These are phyloP conservation scores for Diloba caeruleocephala DNA, from an alignment of 2,888 invertebrate species.

Conservation along the genomic window DNA sequence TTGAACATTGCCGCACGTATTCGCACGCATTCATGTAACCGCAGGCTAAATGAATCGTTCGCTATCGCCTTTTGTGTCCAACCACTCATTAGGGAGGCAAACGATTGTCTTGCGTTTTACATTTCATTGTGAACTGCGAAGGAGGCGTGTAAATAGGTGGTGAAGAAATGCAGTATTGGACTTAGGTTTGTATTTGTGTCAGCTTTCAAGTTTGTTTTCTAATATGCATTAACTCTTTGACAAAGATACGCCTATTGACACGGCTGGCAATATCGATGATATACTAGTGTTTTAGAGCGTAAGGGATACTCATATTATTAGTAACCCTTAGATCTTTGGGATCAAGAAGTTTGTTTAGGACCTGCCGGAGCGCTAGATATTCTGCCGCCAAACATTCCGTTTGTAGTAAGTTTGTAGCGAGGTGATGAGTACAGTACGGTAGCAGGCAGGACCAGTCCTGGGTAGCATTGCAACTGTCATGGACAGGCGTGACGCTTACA, in stretches of 20 bases:
- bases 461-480: too few species aligned
- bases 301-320: background rate
- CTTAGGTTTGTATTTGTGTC: constrained; percentile 6
- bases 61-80: constrained; percentile 74
- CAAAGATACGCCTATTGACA: background rate
- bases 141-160: constrained; percentile 17
- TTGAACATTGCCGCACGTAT: constrained; percentile 42
- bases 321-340: too few species aligned
- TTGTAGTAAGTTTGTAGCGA: too few species aligned
- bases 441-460: too few species aligned
- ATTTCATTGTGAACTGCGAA: constrained; percentile 38
- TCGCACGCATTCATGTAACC: constrained; percentile 52
- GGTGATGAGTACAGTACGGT: too few species aligned
- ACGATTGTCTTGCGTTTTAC: constrained; percentile 44
- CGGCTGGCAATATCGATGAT: background rate
- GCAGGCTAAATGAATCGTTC: constrained; percentile 70
- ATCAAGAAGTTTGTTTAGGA: too few species aligned
- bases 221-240: constrained; percentile 1
- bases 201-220: constrained; percentile 20
- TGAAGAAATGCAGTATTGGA: constrained; percentile 27
- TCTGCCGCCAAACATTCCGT: too few species aligned
- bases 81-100: constrained; percentile 52
- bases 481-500: too few species aligned
- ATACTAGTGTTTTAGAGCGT: background rate
- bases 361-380: too few species aligned